phyloP scores from a whole-genome alignment of 2,113 vertebrate species.

The Misgurnus anguillicaudatus region DNA sequence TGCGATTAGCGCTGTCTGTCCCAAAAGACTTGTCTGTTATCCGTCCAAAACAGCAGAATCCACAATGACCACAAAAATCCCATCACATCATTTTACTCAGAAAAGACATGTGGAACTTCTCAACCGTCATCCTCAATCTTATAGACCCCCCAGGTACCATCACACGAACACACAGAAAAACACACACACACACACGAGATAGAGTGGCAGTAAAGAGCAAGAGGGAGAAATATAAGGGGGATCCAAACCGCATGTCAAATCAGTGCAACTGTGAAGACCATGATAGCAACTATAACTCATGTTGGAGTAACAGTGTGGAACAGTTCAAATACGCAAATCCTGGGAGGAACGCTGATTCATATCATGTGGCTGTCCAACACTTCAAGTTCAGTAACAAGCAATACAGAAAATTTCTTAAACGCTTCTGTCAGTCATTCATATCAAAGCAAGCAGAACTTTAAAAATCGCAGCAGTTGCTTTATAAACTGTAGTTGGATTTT shows the following conservation, averaged over 20 bases:
- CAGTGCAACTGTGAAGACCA: constrained; percentile 34
- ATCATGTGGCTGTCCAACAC: constrained; percentile 15
- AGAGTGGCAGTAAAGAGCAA: background rate
- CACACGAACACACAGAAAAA: constrained; percentile 36
- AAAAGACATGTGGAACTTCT: constrained; percentile 43
- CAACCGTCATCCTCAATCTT: constrained; percentile 41
- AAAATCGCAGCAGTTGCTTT: background rate
- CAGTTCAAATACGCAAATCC: constrained; percentile 34
- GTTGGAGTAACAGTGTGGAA: constrained; percentile 32
- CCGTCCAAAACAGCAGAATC: constrained; percentile 51
- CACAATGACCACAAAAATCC: constrained; percentile 52
- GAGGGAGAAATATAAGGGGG: background rate
- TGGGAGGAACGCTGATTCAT: constrained; percentile 30
- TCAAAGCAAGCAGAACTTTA: background rate
- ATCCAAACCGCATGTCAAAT: constrained; percentile 51
- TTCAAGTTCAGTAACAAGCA: constrained; percentile 16
- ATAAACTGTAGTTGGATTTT: constrained; percentile 16
- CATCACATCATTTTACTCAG: constrained; percentile 38
- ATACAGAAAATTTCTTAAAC: constrained; percentile 12
- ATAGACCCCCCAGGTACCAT: constrained; percentile 44
- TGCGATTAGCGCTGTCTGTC: constrained; percentile 45
- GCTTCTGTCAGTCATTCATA: constrained; percentile 8
- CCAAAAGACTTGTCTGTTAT: constrained; percentile 40
- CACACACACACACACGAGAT: constrained; percentile 26
- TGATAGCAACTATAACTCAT: constrained; percentile 41